phyloP scores from a whole-genome alignment of 2,888 invertebrate species.

The Anthoptus insignis region DNA sequence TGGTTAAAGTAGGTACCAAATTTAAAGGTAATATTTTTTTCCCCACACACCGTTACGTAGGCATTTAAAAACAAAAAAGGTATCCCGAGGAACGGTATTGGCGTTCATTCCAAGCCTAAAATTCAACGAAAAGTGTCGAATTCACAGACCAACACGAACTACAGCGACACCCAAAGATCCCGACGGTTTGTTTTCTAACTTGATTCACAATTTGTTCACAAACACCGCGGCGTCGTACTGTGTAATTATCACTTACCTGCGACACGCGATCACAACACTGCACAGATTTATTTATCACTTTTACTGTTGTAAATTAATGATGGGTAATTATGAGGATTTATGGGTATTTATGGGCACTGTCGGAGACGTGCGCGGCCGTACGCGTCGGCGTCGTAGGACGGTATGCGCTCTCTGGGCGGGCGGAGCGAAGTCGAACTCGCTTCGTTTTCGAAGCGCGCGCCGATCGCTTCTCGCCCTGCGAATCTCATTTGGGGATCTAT shows the following conservation, averaged over 20 bases:
- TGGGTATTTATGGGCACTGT: conserved; percentile 63
- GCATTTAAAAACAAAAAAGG: neutral
- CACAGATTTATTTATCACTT: conserved; percentile 85
- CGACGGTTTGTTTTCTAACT: conserved; percentile 62
- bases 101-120: conserved; percentile 27
- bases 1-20: too few relatives aligned
- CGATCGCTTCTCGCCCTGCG: conserved; percentile 63
- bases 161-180: conserved; percentile 64
- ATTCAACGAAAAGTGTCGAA: conserved; percentile 64
- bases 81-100: neutral
- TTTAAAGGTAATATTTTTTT: too few relatives aligned
- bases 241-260: conserved; percentile 86
- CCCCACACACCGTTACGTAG: too few relatives aligned
- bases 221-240: conserved; percentile 76
- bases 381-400: conserved; percentile 69
- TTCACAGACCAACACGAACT: conserved; percentile 68
- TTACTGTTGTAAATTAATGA: conserved; percentile 84
- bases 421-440: conserved; percentile 63
- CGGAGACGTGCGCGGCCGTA: conserved; percentile 68
- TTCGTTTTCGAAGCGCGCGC: conserved; percentile 66
- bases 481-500: conserved; percentile 34
- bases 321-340: too few relatives aligned
- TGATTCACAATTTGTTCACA: conserved; percentile 70
- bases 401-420: conserved; percentile 67
- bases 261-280: conserved; percentile 83